These are phyloP conservation scores for Physella acuta DNA, from an alignment of 1,140 invertebrate genomes.

Conservation along the genomic window DNA sequence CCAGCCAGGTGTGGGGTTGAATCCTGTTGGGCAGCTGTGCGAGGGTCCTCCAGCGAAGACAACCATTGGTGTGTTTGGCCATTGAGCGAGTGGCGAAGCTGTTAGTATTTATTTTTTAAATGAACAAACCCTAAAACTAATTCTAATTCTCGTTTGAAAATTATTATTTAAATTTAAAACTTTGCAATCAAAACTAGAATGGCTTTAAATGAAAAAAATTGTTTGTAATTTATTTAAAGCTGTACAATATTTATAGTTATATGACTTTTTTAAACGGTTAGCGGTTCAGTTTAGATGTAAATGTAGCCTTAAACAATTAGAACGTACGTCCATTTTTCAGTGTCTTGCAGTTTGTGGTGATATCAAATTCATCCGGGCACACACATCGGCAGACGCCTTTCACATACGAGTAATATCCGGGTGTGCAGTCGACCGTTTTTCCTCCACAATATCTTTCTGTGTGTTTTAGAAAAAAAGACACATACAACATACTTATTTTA, in stretches of 20 bases:
- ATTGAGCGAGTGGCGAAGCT: not conserved
- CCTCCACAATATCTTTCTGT: not conserved
- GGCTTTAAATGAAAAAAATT: not conserved
- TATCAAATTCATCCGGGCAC: not conserved
- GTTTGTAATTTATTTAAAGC: not conserved
- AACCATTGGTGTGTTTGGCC: not conserved
- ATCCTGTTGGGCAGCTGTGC: not conserved
- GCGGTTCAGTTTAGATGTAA: not conserved
- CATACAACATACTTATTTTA: too few species aligned
- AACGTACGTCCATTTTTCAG: not conserved
- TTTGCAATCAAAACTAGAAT: not conserved
- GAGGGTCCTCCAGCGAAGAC: not conserved
- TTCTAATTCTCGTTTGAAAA: too few species aligned
- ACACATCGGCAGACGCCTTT: slow-evolving; percentile 4
- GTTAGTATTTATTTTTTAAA: too few species aligned
- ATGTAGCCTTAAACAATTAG: too few species aligned
- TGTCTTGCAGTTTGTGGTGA: not conserved
- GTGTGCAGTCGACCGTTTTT: not conserved
- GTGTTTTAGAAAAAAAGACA: too few species aligned
- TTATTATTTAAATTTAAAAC: not conserved
- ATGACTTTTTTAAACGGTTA: not conserved
- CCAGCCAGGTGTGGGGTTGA: not conserved
- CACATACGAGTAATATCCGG: not conserved
- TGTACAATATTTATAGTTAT: not conserved
- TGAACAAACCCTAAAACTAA: too few species aligned